These are phyloP conservation scores for Naja naja DNA, from an alignment of 2,113 vertebrate species.

Conservation along the genomic window DNA sequence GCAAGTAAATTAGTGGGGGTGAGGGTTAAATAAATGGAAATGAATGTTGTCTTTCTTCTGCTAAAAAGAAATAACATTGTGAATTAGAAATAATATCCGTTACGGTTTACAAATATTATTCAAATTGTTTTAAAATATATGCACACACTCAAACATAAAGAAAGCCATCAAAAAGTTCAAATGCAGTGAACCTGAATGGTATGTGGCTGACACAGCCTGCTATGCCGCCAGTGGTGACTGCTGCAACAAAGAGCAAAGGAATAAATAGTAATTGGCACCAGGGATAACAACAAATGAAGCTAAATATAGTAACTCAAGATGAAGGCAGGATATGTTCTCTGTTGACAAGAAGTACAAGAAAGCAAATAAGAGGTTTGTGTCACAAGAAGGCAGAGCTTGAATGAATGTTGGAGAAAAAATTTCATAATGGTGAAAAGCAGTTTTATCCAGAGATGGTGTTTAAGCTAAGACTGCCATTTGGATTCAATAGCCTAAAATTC, in stretches of 20 bases:
- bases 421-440: not conserved
- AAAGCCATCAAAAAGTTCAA: not conserved
- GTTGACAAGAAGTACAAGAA: not conserved
- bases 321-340: not conserved
- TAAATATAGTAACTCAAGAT: not conserved
- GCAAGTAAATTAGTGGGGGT: conserved; percentile 46
- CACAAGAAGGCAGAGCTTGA: not conserved
- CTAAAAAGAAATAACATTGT: conserved; percentile 52
- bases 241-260: not conserved
- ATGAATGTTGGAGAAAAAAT: not conserved
- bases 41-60: conserved; percentile 58
- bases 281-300: not conserved
- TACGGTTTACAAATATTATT: conserved; percentile 54
- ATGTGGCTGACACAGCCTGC: not conserved
- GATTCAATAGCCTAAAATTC: not conserved
- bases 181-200: not conserved
- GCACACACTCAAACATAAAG: not conserved
- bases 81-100: conserved; percentile 53
- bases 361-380: not conserved
- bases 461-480: not conserved
- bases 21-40: conserved; percentile 57
- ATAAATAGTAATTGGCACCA: not conserved
- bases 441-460: not conserved
- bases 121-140: conserved; percentile 28
- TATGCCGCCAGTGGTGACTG: not conserved